Conservation (phyloP, 2,113 vertebrate species). For the Nansenia antarctica region DNA sequence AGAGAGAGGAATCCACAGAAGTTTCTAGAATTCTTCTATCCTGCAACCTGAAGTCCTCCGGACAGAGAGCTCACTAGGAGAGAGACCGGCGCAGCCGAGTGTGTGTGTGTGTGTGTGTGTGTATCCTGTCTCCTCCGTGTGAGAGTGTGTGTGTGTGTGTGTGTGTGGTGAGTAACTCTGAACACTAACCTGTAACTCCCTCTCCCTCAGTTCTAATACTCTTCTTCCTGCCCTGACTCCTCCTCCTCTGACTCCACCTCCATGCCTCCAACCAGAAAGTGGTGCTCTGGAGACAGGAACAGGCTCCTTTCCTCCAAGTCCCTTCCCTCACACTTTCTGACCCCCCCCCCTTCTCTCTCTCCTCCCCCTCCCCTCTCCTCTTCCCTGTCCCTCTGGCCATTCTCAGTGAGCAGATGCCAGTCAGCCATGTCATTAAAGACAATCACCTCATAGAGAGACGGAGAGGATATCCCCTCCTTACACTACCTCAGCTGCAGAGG, state of each 20-base stretch:
- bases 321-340: background rate
- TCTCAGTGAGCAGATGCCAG: background rate
- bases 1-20: background rate
- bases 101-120: background rate
- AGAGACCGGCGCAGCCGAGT: no score
- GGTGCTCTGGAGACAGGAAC: slow-evolving; percentile 5
- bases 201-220: slow-evolving; percentile 4
- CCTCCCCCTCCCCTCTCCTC: background rate
- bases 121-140: no score
- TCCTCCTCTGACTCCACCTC: no score
- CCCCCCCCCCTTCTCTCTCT: background rate
- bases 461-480: background rate
- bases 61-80: background rate
- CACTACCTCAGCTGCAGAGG: background rate
- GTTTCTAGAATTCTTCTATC: no score
- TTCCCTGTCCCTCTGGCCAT: no score
- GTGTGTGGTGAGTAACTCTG: background rate
- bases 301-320: slow-evolving; percentile 1
- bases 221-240: slow-evolving; percentile 5
- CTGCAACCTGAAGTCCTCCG: no score
- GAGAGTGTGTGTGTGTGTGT: background rate
- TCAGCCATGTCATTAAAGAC: background rate
- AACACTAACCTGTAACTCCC: slow-evolving; percentile 2
- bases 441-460: background rate
- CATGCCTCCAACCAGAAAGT: slow-evolving; percentile 9